A percentile compares a stretch with the other conserved stretches of the same genome.
Evolutionary conservation across 2,797 vertebrate species (phyloP).

Genomic region (Clarias platycephalus): DNA sequence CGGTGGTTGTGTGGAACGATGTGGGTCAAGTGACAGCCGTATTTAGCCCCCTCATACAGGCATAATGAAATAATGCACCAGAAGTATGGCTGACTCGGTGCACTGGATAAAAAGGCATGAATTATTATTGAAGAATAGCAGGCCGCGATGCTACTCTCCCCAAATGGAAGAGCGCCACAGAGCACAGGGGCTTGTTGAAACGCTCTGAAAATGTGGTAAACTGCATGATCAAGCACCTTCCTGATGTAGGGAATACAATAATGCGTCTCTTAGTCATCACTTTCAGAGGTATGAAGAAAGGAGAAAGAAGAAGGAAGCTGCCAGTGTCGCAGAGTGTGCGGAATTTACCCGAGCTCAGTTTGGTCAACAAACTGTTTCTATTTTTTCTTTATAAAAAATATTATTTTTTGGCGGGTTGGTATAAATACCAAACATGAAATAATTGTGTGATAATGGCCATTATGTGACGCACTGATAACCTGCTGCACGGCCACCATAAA

Average conservation of each 20-base stretch:
- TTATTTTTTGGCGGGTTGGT: too few species aligned
- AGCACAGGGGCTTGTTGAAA: constrained; percentile 44
- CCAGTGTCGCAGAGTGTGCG: background rate
- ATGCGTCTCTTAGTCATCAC: constrained; percentile 36
- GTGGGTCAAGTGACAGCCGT: constrained; percentile 48
- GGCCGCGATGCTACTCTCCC: constrained; percentile 46
- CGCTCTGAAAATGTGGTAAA: constrained; percentile 44
- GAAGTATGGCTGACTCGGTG: constrained; percentile 39
- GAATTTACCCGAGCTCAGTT: background rate
- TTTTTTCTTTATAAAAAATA: too few species aligned
- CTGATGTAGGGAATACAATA: constrained; percentile 30
- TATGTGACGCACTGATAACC: too few species aligned
- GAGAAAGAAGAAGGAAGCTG: constrained; percentile 1
- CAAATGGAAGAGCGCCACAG: constrained; percentile 41
- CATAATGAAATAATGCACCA: constrained; percentile 35
- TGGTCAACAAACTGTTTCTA: constrained; percentile 4
- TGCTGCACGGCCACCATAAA: too few species aligned
- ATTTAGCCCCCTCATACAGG: constrained; percentile 47
- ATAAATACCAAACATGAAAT: too few species aligned
- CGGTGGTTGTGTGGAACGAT: constrained; percentile 12
- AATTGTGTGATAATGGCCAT: too few species aligned
- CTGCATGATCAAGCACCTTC: constrained; percentile 33
- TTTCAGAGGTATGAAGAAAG: constrained; percentile 6
- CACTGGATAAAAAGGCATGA: constrained; percentile 43
- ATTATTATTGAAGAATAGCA: constrained; percentile 40